A percentile compares a stretch with the other conserved stretches of the same genome.
phyloP scores from a whole-genome alignment of 1,140 invertebrate genomes.

The Galleria mellonella region DNA sequence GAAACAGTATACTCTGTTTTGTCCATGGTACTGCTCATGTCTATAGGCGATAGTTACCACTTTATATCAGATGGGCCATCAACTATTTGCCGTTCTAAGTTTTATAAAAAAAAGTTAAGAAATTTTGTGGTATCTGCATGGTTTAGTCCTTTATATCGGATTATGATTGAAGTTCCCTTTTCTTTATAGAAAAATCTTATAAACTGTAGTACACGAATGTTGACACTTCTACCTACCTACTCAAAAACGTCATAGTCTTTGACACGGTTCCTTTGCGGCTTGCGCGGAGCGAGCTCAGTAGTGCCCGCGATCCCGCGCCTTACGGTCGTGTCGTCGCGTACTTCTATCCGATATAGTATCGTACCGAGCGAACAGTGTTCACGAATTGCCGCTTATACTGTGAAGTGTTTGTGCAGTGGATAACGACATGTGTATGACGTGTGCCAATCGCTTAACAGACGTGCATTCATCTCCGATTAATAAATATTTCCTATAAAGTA shows the following conservation, averaged over 20 bases:
- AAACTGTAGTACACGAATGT: conserved; percentile 17
- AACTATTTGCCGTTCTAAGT: too few relatives aligned
- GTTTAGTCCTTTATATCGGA: too few relatives aligned
- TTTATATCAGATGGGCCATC: too few relatives aligned
- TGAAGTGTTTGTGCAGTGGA: conserved; percentile 54
- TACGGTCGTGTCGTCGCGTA: conserved; percentile 21
- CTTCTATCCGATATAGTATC: conserved; percentile 2
- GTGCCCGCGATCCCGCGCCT: conserved; percentile 36
- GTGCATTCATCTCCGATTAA: not conserved
- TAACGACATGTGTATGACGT: conserved; percentile 40
- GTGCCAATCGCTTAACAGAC: conserved; percentile 16
- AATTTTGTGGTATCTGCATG: too few relatives aligned
- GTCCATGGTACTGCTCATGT: too few relatives aligned
- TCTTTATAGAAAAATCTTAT: too few relatives aligned
- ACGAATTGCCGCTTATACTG: conserved; percentile 27
- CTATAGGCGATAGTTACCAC: too few relatives aligned
- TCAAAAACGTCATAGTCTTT: conserved; percentile 17
- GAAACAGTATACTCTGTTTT: too few relatives aligned
- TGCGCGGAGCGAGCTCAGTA: conserved; percentile 54
- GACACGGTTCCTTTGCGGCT: conserved; percentile 36
- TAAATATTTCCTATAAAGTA: too few relatives aligned
- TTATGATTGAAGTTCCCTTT: too few relatives aligned
- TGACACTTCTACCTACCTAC: conserved; percentile 14
- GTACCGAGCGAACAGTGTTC: conserved; percentile 34
- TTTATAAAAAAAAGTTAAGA: too few relatives aligned